Base-by-base conservation (phyloP, 2,888 invertebrate species). In the Ophion ellenae region DNA sequence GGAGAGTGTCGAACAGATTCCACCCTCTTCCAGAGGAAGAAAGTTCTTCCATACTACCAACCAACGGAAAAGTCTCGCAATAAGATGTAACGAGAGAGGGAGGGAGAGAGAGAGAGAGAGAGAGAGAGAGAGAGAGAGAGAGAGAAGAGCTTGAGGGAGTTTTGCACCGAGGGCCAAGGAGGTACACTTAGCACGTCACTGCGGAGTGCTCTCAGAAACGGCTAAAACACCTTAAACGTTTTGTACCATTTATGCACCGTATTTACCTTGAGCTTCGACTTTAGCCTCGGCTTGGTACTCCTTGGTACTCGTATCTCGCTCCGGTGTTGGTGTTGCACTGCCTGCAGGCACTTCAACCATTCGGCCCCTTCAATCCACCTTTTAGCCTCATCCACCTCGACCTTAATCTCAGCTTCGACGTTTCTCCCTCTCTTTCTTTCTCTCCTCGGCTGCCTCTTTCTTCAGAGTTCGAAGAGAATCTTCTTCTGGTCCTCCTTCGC, bases 171-270 rank as follows among this genome's bases (percentile, higher is more conserved):
- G 45, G 45, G 85, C 88, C 85, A 70, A 88, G 91, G 89, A 90
- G 89, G 88, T 88, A 86, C 89, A 89, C 89, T 91, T 88, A 87
- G 89, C 88, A 80, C 87, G 89, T 87, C 88, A 88, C 90, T 90
- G 86, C 80, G 81, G 88, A 89, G 89, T 87, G 87, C 90, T 87
- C 88, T 88, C 74, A 82, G 88, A 77, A 88, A 89, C 86, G 87
- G 83, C 89, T 89, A 88, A 91, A 92, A 90, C 89, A 91, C 90
- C 90, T 90, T 89, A 90, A 92, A 91, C 90, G 89, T 90, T 89
- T 89, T 90, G 78, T 76, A 88, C 90, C 90, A 90, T 92, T 92
- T 90, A 90, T 89, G 90, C 86, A 86, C 88, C 89, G 85, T 89
- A 88, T 91, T 91, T 90, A 88, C 87, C 85, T 87, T 87, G 81